phyloP scores from a whole-genome alignment of 2,113 vertebrate species.

The Glaucidium brasilianum region DNA sequence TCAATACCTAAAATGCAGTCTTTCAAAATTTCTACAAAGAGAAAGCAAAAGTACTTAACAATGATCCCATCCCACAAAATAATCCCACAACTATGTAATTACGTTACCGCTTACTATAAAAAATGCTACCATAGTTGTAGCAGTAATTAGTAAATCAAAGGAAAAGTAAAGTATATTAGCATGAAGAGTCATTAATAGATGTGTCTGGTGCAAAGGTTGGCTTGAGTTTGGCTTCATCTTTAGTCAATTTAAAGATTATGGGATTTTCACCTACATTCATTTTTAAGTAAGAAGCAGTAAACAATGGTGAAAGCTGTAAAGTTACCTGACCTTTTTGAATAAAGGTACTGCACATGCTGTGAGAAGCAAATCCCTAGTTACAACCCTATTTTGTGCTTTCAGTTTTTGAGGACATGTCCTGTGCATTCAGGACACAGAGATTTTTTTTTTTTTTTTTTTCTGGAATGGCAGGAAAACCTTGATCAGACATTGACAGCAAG shows the following conservation, averaged over 20 bases:
- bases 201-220: conserved; percentile 1
- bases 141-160: conserved; percentile 53
- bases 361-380: background rate
- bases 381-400: background rate
- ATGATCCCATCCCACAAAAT: background rate
- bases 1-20: conserved; percentile 22
- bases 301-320: background rate
- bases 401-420: background rate
- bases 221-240: conserved; percentile 22
- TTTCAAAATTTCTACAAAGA: conserved; percentile 7
- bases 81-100: conserved; percentile 30
- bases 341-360: background rate
- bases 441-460: background rate
- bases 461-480: background rate
- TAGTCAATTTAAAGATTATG: background rate
- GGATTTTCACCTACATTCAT: conserved; percentile 3
- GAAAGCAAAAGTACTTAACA: background rate
- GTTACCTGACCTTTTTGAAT: background rate
- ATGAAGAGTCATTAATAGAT: conserved; percentile 1
- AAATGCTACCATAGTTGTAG: conserved; percentile 11
- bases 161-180: conserved; percentile 40
- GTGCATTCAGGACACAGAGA: background rate
- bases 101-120: conserved; percentile 6
- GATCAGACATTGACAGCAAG: background rate
- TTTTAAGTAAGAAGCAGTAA: conserved; percentile 5